Evolutionary conservation across 2,113 vertebrate species (phyloP).

Genomic region (Oreochromis tanganicae): DNA sequence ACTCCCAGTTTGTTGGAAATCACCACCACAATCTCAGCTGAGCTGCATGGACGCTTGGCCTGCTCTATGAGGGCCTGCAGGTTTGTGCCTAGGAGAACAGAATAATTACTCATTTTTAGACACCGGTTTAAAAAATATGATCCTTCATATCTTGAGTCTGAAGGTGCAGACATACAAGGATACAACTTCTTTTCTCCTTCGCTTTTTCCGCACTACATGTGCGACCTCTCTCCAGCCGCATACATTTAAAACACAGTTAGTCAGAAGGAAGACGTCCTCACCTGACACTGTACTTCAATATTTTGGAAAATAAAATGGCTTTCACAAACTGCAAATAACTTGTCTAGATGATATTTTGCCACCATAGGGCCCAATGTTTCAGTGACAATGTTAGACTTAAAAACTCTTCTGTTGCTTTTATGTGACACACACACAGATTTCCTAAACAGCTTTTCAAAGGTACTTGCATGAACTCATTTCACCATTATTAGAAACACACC

Average conservation of each 20-base stretch:
- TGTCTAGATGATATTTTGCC: background rate
- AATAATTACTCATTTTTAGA: background rate
- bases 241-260: background rate
- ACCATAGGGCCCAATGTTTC: too few relatives aligned
- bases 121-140: background rate
- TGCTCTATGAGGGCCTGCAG: constrained; percentile 90
- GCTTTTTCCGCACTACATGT: background rate
- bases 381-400: background rate
- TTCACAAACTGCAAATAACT: background rate
- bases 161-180: background rate
- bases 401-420: background rate
- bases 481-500: constrained; percentile 65
- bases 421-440: background rate
- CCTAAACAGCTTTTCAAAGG: background rate
- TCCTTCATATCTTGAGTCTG: background rate
- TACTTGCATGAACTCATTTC: background rate
- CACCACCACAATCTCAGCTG: constrained; percentile 83
- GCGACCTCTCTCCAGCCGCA: background rate
- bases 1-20: constrained; percentile 89
- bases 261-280: background rate
- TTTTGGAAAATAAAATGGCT: background rate
- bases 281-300: background rate
- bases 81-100: constrained; percentile 80
- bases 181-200: background rate
- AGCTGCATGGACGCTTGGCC: constrained; percentile 76